Evolutionary conservation across 2,797 vertebrate genomes (phyloP).

Genomic region (Clarias fuscus): DNA sequence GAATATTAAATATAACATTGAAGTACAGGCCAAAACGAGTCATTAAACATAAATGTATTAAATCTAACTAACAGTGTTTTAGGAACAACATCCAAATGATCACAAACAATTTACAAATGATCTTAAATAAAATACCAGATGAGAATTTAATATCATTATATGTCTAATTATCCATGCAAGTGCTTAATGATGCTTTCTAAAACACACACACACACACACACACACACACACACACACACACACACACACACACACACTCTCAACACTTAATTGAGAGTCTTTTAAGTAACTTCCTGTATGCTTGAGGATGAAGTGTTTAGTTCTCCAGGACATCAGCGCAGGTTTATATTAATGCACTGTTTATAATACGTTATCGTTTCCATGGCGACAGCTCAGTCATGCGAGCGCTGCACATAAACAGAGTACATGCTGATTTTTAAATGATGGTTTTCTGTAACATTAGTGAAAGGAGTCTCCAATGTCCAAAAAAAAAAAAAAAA

Average conservation of each 20-base stretch:
- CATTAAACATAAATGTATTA: too few species aligned
- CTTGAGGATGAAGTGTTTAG: not conserved
- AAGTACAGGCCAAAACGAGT: too few species aligned
- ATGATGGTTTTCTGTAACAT: not conserved
- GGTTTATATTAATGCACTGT: not conserved
- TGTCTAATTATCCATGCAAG: not conserved
- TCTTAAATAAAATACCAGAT: not conserved
- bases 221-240: slow-evolving; percentile 1
- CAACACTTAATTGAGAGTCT: not conserved
- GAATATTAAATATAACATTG: too few species aligned
- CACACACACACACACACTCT: not conserved
- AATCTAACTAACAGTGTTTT: not conserved
- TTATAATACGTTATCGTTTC: not conserved
- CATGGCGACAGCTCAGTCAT: not conserved
- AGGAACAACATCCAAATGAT: not conserved
- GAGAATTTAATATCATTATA: not conserved
- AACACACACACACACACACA: slow-evolving; percentile 13
- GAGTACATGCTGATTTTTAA: not conserved
- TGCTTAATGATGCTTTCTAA: not conserved
- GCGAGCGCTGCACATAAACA: not conserved
- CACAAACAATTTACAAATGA: not conserved
- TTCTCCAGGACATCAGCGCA: not conserved
- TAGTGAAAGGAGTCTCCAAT: not conserved
- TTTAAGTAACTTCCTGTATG: not conserved
- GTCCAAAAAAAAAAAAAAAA: too few species aligned